Percentiles rank a stretch among this genome's conserved stretches.
Evolutionary conservation across 2,113 vertebrate genomes (phyloP).

Genomic region (Nematolebias whitei): DNA sequence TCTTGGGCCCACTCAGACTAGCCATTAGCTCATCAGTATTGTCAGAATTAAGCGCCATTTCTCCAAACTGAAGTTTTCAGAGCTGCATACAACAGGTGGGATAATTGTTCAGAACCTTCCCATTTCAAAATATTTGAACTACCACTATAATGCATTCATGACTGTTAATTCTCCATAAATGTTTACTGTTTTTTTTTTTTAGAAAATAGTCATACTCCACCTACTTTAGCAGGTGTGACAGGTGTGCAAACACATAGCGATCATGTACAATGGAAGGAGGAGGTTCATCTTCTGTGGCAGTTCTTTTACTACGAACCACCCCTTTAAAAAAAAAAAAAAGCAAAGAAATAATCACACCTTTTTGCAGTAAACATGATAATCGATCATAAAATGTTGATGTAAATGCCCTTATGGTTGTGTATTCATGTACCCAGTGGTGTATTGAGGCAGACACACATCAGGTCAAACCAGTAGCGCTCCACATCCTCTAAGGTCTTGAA

Average conservation of each 20-base stretch:
- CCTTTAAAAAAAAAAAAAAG: slow-evolving; percentile 47
- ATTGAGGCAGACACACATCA: slow-evolving; percentile 96
- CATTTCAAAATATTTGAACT: background rate
- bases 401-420: background rate
- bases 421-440: slow-evolving; percentile 87
- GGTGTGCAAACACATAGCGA: slow-evolving; percentile 41
- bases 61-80: too few species aligned
- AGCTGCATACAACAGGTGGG: too few species aligned
- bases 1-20: too few species aligned
- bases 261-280: slow-evolving; percentile 46
- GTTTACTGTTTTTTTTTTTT: background rate
- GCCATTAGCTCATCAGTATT: too few species aligned
- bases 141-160: background rate
- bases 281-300: background rate
- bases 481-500: slow-evolving; percentile 85
- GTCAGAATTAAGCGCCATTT: too few species aligned
- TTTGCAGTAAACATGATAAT: background rate
- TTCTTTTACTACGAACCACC: slow-evolving; percentile 51
- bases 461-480: slow-evolving; percentile 95
- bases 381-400: too few species aligned
- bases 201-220: background rate
- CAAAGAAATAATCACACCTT: background rate
- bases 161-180: too few species aligned
- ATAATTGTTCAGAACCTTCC: too few species aligned
- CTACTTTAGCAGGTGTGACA: slow-evolving; percentile 69